Percentiles rank a stretch among this genome's conserved stretches.
phyloP scores from a whole-genome alignment of 2,888 invertebrate species.

The Acleris literana region DNA sequence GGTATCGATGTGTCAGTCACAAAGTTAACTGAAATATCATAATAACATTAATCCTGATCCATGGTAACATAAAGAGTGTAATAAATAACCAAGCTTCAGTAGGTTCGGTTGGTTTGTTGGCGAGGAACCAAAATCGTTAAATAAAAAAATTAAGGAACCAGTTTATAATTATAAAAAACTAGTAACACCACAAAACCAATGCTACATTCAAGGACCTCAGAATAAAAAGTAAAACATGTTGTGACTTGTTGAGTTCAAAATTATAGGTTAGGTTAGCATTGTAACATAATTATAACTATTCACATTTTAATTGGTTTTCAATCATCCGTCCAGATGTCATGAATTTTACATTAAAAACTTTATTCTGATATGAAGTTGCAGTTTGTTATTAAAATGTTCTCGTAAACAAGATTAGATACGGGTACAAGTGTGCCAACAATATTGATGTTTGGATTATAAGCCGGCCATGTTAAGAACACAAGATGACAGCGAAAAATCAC shows the following conservation, averaged over 20 bases:
- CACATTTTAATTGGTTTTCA: neutral
- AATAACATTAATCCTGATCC: no score
- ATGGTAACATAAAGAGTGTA: no score
- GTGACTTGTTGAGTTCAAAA: slow-evolving; percentile 21
- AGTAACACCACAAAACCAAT: no score
- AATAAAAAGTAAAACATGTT: slow-evolving; percentile 25
- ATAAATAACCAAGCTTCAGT: no score
- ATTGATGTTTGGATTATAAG: slow-evolving; percentile 66
- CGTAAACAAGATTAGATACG: slow-evolving; percentile 33
- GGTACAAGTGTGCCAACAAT: slow-evolving; percentile 40
- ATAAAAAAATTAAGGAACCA: neutral
- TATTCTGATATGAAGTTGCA: neutral
- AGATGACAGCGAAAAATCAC: slow-evolving; percentile 23
- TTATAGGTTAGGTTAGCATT: slow-evolving; percentile 20
- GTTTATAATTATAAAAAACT: no score
- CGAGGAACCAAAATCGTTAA: neutral
- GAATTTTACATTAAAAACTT: neutral
- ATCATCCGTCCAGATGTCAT: neutral
- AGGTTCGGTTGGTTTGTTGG: no score
- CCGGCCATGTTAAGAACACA: slow-evolving; percentile 45
- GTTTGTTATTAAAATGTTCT: slow-evolving; percentile 7
- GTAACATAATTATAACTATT: neutral
- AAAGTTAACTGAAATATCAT: no score
- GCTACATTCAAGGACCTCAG: slow-evolving; percentile 12
- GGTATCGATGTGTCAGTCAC: no score